phyloP scores from a whole-genome alignment of 2,888 invertebrate species.

The Nyleta sp. region DNA sequence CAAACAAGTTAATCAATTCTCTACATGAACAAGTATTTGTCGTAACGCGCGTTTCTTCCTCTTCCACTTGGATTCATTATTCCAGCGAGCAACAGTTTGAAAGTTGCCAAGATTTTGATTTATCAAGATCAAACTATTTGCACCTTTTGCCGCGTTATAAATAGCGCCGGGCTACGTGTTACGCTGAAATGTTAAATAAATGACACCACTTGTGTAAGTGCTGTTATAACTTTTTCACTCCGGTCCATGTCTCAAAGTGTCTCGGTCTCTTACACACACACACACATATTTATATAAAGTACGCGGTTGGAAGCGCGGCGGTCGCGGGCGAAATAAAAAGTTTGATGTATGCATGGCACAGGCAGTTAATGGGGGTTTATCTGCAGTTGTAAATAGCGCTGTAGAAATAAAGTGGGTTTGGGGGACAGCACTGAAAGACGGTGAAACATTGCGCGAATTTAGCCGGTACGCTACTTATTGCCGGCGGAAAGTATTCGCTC shows the following conservation, averaged over 20 bases:
- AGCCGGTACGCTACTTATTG: slow-evolving; percentile 42
- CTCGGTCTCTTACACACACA: slow-evolving; percentile 20
- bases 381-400: slow-evolving; percentile 60
- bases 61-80: background rate
- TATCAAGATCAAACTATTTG: background rate
- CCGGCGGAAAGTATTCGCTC: slow-evolving; percentile 24
- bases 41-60: no score
- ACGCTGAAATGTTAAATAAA: slow-evolving; percentile 31
- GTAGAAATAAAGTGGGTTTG: slow-evolving; percentile 48
- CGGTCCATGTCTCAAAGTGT: slow-evolving; percentile 9
- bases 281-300: slow-evolving; percentile 39
- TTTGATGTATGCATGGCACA: slow-evolving; percentile 53
- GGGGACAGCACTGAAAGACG: slow-evolving; percentile 46
- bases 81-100: background rate
- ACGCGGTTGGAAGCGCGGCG: slow-evolving; percentile 36
- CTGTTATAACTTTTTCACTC: slow-evolving; percentile 54
- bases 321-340: slow-evolving; percentile 44
- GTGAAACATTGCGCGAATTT: slow-evolving; percentile 55
- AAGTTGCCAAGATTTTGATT: background rate
- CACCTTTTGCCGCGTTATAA: background rate
- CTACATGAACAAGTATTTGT: no score
- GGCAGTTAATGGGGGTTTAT: slow-evolving; percentile 59
- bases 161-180: background rate
- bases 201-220: slow-evolving; percentile 47
- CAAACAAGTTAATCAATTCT: background rate